A percentile compares a stretch with the other conserved stretches of the same genome.
Conservation (phyloP, 2,113 vertebrate genomes). For the Dissostichus mawsoni region DNA sequence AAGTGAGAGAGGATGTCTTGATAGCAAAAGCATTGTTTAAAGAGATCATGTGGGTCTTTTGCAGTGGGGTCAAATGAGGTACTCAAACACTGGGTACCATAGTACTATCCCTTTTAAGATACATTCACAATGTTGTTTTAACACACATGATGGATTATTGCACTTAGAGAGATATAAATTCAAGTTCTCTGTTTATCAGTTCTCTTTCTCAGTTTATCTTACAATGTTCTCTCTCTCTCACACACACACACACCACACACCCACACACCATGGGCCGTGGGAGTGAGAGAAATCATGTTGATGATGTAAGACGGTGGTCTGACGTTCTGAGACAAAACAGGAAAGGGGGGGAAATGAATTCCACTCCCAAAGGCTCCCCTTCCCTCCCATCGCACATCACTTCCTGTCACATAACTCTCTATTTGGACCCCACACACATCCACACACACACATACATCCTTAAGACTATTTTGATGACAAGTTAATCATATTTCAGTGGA, state of each 20-base stretch:
- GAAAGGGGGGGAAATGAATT: constrained; percentile 65
- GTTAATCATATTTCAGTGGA: too few species aligned
- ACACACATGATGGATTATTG: constrained; percentile 9
- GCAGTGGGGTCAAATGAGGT: too few species aligned
- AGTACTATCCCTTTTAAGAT: background rate
- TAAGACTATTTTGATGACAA: too few species aligned
- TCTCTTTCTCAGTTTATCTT: constrained; percentile 14
- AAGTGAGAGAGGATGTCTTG: background rate
- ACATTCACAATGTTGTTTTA: background rate
- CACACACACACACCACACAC: background rate
- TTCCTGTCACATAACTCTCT: constrained; percentile 65
- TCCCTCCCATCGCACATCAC: constrained; percentile 55
- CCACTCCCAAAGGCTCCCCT: constrained; percentile 54
- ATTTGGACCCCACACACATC: constrained; percentile 1
- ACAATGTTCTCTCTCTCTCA: background rate
- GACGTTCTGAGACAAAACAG: constrained; percentile 62
- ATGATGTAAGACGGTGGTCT: constrained; percentile 31
- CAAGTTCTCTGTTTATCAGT: constrained; percentile 5
- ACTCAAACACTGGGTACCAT: too few species aligned
- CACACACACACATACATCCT: constrained; percentile 11
- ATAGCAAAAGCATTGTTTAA: background rate
- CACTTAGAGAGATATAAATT: background rate
- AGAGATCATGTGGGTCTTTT: too few species aligned
- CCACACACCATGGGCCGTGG: background rate
- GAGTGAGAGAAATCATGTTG: constrained; percentile 16